phyloP scores from a whole-genome alignment of 2,888 invertebrate genomes.

The Morinoia aosen region DNA sequence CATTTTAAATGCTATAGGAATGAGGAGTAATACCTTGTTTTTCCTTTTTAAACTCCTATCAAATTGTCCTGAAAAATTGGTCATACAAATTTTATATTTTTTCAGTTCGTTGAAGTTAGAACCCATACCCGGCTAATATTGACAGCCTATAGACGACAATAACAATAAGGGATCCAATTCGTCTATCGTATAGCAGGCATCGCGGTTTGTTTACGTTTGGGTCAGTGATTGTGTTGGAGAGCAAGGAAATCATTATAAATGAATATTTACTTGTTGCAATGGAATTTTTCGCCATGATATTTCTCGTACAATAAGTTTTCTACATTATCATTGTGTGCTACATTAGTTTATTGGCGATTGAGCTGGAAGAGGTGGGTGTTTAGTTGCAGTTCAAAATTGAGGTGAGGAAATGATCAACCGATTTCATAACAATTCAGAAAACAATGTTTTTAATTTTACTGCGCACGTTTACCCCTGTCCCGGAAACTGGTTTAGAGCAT shows the following conservation, averaged over 20 bases:
- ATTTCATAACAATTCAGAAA: neutral
- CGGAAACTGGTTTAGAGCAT: too few relatives aligned
- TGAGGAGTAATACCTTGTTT: too few relatives aligned
- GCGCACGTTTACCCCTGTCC: too few relatives aligned
- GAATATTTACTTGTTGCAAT: neutral
- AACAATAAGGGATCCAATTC: neutral
- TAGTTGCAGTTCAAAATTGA: neutral
- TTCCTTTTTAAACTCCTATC: too few relatives aligned
- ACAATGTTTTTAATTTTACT: too few relatives aligned
- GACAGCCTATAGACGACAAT: neutral
- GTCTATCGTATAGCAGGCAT: neutral
- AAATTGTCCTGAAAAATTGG: neutral
- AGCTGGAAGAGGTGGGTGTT: neutral
- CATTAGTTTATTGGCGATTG: neutral
- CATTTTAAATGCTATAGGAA: too few relatives aligned
- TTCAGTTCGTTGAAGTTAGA: neutral
- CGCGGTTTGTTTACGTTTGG: constrained; percentile 34
- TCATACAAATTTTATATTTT: neutral
- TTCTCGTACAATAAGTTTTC: neutral
- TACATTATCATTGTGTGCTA: neutral
- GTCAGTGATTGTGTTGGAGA: neutral
- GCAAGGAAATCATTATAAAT: neutral
- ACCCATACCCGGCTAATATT: constrained; percentile 15
- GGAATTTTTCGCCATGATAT: neutral
- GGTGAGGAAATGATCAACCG: neutral